These are phyloP conservation scores for Epizoanthus illoricatus DNA, from an alignment of 92 coral and sea anemone genomes.

Conservation along the genomic window DNA sequence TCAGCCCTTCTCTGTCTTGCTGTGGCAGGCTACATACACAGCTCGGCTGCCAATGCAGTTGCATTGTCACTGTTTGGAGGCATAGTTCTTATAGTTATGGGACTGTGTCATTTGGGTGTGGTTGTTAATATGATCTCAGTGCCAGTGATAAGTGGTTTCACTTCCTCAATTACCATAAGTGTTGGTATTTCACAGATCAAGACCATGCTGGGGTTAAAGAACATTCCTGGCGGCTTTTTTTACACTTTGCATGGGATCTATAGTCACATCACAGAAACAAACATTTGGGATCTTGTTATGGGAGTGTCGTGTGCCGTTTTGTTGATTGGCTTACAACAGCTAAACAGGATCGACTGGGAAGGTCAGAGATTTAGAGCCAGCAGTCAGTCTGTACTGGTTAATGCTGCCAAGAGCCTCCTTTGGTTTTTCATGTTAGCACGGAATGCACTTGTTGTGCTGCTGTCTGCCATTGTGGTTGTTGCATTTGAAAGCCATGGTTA, in stretches of 20 bases:
- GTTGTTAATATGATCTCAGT: constrained; percentile 45
- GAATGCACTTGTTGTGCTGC: constrained; percentile 47
- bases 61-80: constrained; percentile 46
- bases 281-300: constrained; percentile 45
- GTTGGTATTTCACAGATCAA: constrained; percentile 46
- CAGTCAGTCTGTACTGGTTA: constrained; percentile 28
- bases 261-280: constrained; percentile 35
- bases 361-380: constrained; percentile 12
- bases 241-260: constrained; percentile 38
- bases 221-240: constrained; percentile 44
- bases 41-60: constrained; percentile 38
- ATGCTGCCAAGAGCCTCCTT: constrained; percentile 25
- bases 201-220: constrained; percentile 34
- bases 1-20: constrained; percentile 43
- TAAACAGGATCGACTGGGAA: constrained; percentile 36
- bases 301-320: constrained; percentile 36
- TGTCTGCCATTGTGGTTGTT: constrained; percentile 35
- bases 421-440: constrained; percentile 45
- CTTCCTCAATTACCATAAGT: constrained; percentile 49
- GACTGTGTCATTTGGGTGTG: constrained; percentile 45
- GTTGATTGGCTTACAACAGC: constrained; percentile 26
- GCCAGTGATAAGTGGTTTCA: constrained; percentile 54
- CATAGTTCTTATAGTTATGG: constrained; percentile 41
- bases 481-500: constrained; percentile 41
- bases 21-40: constrained; percentile 47